Base-by-base conservation (phyloP, 2,113 vertebrate genomes). In the Cyanistes caeruleus region DNA sequence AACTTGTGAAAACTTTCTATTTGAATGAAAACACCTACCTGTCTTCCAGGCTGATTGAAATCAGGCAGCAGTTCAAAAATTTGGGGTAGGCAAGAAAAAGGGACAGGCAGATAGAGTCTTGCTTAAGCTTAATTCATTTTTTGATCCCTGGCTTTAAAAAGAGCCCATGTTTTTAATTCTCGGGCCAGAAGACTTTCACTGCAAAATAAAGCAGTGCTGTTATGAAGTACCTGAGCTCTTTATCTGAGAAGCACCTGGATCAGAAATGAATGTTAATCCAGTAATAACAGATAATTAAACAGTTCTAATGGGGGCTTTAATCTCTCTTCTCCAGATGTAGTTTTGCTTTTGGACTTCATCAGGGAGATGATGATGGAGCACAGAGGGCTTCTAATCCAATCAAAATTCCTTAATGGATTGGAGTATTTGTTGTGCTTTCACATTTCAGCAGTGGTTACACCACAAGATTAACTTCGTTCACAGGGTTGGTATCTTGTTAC, bases 231-330 rank as follows among this genome's bases (percentile, higher is more conserved):
- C 76, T 86, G 65, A 87, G 53, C n/a, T 84, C 48, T 90, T 94
- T 92, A 82, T 89, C 59, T 70, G 59, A 85, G 69, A 52, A 86
- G 74, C 69, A 92, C 89, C 94, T 96, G 79, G 58, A 97, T 93
- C 87, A 75, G 88, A 87, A 92, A 80, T 68, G 2, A 92, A 84
- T 44, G 19, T n/a, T 92, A 89, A 94, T 95, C 90, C 73, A 69
- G 27, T 77, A 90, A 93, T 85, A 89, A 84, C 35, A 90, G 79
- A 59, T 89, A 96, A 95, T 96, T 91, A 95, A 94, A 52, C 63
- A 25, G 37, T 60, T 92, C 49, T 27, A 89, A 83, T 89, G 43
- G 31, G 9, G 10, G 12, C 49, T 93, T 92, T 75, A 95, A 95
- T 96, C 84, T 83, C 68, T 68, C 37, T 91, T 89, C 39, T 90